These are phyloP conservation scores for Rhinichthys klamathensis DNA, from an alignment of 2,113 vertebrate genomes.

Conservation along the genomic window DNA sequence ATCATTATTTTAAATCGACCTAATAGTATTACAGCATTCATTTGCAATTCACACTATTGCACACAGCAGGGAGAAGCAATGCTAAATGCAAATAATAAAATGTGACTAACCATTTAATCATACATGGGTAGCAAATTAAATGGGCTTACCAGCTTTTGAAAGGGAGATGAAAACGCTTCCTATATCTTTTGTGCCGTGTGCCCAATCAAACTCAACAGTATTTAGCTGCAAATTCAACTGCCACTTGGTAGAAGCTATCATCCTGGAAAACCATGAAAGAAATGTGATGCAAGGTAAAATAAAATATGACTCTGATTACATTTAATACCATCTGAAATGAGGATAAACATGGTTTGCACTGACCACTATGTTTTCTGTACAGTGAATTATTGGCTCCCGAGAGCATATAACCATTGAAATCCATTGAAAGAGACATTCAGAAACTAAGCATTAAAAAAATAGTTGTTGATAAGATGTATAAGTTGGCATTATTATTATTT, in stretches of 20 bases:
- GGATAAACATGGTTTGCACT: background rate
- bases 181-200: background rate
- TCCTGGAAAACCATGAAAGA: background rate
- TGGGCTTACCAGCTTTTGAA: background rate
- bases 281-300: slow-evolving; percentile 11
- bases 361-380: background rate
- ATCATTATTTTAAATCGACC: background rate
- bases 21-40: background rate
- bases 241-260: background rate
- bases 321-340: slow-evolving; percentile 11
- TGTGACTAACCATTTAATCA: background rate
- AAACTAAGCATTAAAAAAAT: background rate
- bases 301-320: background rate
- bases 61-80: background rate
- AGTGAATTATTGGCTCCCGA: background rate
- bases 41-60: background rate
- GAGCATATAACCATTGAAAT: background rate
- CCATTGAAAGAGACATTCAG: background rate
- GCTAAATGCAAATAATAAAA: slow-evolving; percentile 3
- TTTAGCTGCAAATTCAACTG: background rate
- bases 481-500: background rate
- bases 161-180: background rate
- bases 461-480: background rate
- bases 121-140: background rate
- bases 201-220: background rate